Base-by-base conservation (phyloP, 2,888 invertebrate species). In the Ganaspis brasiliensis region DNA sequence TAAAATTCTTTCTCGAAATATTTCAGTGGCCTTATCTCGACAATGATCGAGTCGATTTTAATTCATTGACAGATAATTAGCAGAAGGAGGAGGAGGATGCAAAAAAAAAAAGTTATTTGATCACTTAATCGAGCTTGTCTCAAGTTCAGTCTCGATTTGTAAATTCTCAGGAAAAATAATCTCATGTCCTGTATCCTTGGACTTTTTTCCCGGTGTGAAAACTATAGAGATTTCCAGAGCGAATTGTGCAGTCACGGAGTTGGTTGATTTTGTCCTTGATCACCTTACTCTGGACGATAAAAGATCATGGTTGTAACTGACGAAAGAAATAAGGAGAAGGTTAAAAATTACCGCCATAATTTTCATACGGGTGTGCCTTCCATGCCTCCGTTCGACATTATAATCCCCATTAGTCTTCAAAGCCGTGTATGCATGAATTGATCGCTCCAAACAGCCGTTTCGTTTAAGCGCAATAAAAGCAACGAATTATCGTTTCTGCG, bases 321-420 rank as follows among this genome's bases (percentile, higher is more conserved):
- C 45, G 45, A 67, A 67, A 67, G 45, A 45, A 45, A 9, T 45
- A n/a, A 21, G 45, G 24, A n/a, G 67, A 67, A 67, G 40, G 45
- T 67, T 24, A 67, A 67, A 67, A 67, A 67, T 67, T 37, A 45
- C n/a, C 9, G 5, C 9, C 67, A 67, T 67, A 67, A 45, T 67
- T 67, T 67, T 67, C 45, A 45, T 67, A 67, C 67, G 24, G 45
- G 45, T 67, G 67, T 67, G 40, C 63, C 63, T 40, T 40, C 63
- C 63, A n/a, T 24, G 45, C 67, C 67, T 67, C 24, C 67, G 37
- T 67, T 67, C 24, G 45, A 67, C 24, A 67, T 67, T 67, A 45
- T 67, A 67, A 24, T 67, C 24, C 45, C 67, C 45, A 67, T 67
- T 67, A 45, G 67, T 67, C 45, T 67, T 67, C 40, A 21, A 40